Base-by-base conservation (phyloP, 2,888 invertebrate species). In the Ophion ventricosus region DNA sequence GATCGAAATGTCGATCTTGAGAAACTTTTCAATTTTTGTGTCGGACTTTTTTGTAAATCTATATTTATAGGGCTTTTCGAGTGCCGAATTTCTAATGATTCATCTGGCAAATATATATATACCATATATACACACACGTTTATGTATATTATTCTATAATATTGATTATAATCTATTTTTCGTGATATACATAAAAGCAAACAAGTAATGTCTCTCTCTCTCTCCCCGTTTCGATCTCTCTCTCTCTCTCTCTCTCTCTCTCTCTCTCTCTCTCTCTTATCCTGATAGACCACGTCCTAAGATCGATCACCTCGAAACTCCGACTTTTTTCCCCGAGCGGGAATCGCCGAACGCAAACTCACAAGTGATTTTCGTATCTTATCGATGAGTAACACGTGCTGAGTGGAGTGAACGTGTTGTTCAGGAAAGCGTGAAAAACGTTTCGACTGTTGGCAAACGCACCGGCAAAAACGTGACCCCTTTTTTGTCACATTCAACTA, bases 241-340 rank as follows among this genome's bases (percentile, higher is more conserved):
- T n/a, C 75, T 80, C 59, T 43, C 23, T 66, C 23, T 43, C 1
- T 66, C 20, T 35, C 43, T 43, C 23, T 23, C 10, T 59, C 77
- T 54, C 69, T 70, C 29, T 84, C 79, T 80, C 73, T n/a, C n/a
- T n/a, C n/a, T n/a, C n/a, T n/a, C n/a, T 79, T 49, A 69, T 72
- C 26, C 63, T 29, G 63, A 74, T 56, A 61, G 49, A 78, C 14
- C 66, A 54, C 77, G 54, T 73, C 73, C 49, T 49, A 57, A 82
- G 57, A 74, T 72, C 70, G 57, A 23, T 75, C 66, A 49, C 49
- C 35, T 35, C 29, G 57, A 61, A 14, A n/a, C 35, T 8, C 14
- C 25, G n/a, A 56, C 29, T 83, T 64, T 66, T 57, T 23, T 70
- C 75, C 25, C 70, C 35, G 49, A 40, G 25, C 17, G 43, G 49